These are phyloP conservation scores for Lamellibrachia satsuma DNA, from an alignment of 2,888 invertebrate species.

Conservation along the genomic window DNA sequence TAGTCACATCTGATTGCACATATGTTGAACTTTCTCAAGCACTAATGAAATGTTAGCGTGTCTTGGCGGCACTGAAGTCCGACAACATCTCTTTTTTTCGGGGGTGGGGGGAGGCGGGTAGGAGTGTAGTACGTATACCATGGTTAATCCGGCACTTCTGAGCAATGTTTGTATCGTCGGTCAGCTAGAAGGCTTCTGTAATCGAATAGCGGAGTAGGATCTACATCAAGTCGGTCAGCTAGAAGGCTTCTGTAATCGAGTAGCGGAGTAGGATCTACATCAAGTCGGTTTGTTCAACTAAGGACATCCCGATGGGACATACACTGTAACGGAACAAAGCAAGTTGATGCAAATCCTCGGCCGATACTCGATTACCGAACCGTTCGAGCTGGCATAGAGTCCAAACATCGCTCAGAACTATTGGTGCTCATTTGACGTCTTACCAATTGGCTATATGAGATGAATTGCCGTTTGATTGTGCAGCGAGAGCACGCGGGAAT, in stretches of 20 bases:
- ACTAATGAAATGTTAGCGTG: no score
- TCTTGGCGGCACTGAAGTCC: no score
- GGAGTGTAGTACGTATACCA: no score
- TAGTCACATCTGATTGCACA: no score
- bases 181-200: not conserved
- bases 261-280: not conserved
- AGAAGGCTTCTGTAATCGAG: not conserved
- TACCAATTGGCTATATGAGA: not conserved
- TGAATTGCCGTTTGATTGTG: not conserved
- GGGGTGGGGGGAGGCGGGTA: no score
- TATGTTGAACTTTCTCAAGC: no score
- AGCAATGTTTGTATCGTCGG: not conserved
- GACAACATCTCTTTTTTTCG: no score
- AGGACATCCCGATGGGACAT: not conserved
- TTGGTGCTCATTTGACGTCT: conserved; percentile 6
- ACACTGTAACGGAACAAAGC: not conserved
- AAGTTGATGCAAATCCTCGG: not conserved
- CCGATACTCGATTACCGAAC: not conserved
- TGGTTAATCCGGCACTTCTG: no score
- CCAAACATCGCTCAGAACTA: not conserved
- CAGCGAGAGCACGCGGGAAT: not conserved
- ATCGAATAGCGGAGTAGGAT: not conserved
- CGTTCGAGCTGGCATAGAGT: not conserved
- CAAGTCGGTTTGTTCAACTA: not conserved
- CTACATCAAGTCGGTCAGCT: not conserved